Evolutionary conservation across 2,113 vertebrate genomes (phyloP).

Genomic region (Tyrannus savana): DNA sequence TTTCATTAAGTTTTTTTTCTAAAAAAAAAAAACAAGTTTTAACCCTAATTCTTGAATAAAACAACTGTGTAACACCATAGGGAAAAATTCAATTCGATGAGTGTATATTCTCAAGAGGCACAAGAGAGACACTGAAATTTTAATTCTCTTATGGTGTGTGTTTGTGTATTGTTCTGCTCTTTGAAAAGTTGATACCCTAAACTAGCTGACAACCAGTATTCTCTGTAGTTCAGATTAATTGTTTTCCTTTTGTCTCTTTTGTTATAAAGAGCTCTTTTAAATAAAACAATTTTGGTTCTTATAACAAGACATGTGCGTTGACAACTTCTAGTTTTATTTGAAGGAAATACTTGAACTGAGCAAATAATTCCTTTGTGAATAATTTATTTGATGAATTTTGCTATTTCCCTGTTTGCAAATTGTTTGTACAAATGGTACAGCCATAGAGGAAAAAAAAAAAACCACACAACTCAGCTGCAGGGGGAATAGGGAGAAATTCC

Average conservation of each 20-base stretch:
- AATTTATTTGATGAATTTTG: conserved; percentile 45
- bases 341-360: conserved; percentile 8
- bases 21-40: background rate
- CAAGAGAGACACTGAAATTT: background rate
- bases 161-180: background rate
- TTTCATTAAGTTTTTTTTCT: background rate
- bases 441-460: background rate
- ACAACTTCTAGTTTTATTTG: conserved; percentile 10
- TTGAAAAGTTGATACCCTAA: background rate
- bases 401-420: conserved; percentile 17
- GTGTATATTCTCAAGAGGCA: background rate
- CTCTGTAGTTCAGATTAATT: background rate
- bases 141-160: no score
- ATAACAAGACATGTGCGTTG: background rate
- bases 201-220: background rate
- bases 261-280: background rate
- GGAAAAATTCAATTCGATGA: background rate
- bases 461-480: background rate
- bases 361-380: conserved; percentile 40
- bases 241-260: background rate
- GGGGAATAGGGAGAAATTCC: background rate
- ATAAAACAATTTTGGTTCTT: background rate
- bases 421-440: background rate
- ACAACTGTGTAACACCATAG: background rate
- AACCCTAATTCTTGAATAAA: background rate